A percentile compares a stretch with the other conserved stretches of the same genome.
phyloP scores from a whole-genome alignment of 2,888 invertebrate genomes.

The Spilarctia lutea region DNA sequence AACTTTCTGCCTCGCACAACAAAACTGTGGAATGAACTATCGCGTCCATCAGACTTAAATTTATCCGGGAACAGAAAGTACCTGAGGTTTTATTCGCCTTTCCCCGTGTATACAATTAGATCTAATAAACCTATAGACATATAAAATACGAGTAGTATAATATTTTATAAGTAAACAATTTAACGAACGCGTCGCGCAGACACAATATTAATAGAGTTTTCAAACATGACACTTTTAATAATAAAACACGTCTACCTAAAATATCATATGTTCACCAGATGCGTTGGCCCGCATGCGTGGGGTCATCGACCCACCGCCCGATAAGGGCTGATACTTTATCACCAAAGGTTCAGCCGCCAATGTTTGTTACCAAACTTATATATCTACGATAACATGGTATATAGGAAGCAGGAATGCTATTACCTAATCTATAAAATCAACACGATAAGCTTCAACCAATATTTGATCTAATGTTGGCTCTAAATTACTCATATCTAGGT shows the following conservation, averaged over 20 bases:
- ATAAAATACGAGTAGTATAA: neutral
- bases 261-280: slow-evolving; percentile 23
- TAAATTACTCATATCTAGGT: neutral
- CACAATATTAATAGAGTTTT: neutral
- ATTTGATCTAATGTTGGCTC: slow-evolving; percentile 14
- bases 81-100: no score
- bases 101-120: no score
- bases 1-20: no score
- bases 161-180: neutral
- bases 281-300: slow-evolving; percentile 42
- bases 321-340: slow-evolving; percentile 51
- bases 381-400: slow-evolving; percentile 33
- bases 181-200: no score
- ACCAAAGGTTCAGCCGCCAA: slow-evolving; percentile 43
- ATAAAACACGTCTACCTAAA: slow-evolving; percentile 24
- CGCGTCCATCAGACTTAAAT: no score
- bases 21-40: no score
- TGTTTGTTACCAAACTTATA: slow-evolving; percentile 29
- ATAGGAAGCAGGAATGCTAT: slow-evolving; percentile 16
- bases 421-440: slow-evolving; percentile 21
- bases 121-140: no score
- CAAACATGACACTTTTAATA: slow-evolving; percentile 3
- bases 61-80: no score
- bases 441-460: slow-evolving; percentile 19
- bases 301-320: slow-evolving; percentile 38